Percentiles rank a stretch among this genome's conserved stretches.
Evolutionary conservation across 1,140 invertebrate species (phyloP).

Genomic region (Hydropsyche tenuis): DNA sequence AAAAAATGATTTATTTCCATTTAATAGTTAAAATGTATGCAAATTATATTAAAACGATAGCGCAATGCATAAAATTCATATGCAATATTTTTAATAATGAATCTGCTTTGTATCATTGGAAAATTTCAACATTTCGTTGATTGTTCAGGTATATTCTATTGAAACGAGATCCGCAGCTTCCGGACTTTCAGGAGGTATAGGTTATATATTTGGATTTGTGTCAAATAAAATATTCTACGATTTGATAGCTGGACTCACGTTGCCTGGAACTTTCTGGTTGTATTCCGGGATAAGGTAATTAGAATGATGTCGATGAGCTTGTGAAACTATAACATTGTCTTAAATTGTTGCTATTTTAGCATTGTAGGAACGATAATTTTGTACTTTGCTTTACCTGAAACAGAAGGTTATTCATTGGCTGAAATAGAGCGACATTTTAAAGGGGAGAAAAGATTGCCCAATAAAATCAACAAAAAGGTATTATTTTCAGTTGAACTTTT

Average conservation of each 20-base stretch:
- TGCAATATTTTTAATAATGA: background rate
- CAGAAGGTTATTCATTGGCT: conserved; percentile 72
- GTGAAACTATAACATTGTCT: background rate
- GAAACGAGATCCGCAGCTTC: conserved; percentile 69
- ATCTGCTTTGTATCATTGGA: background rate
- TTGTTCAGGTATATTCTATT: conserved; percentile 58
- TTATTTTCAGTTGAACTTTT: no score
- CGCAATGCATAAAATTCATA: no score
- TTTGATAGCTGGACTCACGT: conserved; percentile 63
- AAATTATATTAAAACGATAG: no score
- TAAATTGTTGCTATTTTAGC: conserved; percentile 56
- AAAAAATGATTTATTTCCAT: no score
- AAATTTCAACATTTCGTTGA: background rate
- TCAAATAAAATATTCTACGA: conserved; percentile 71
- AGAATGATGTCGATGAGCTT: background rate
- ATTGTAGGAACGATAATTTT: conserved; percentile 67
- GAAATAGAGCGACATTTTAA: conserved; percentile 67
- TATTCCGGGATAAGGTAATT: conserved; percentile 54
- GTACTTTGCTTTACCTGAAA: conserved; percentile 71
- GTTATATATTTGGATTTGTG: conserved; percentile 70
- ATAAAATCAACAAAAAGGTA: conserved; percentile 17
- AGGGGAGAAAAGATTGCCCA: conserved; percentile 56
- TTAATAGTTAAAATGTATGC: no score
- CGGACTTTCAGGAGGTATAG: conserved; percentile 67
- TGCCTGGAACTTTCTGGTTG: conserved; percentile 69